Base-by-base conservation (phyloP, 2,113 vertebrate species). In the Carassius gibelio region DNA sequence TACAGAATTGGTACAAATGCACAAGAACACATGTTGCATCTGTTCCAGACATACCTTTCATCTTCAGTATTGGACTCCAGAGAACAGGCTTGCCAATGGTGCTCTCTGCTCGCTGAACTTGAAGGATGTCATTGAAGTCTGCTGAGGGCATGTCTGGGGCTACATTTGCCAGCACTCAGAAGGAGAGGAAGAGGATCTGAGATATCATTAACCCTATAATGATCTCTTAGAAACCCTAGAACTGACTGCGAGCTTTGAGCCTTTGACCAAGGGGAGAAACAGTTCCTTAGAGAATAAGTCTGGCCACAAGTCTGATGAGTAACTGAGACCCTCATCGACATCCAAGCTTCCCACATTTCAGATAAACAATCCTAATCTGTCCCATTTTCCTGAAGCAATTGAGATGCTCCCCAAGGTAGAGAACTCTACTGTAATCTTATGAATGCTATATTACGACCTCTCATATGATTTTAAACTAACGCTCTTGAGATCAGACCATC, bases 1-100 rank as follows among this genome's bases (percentile, higher is more conserved):
- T 57, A 36, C 19, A 61, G 66, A 36, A 19, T 62, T 23, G 23
- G 34, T 71, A 59, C 21, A 69, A 74, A 34, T 66, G 69, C 80
- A 71, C 50, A 14, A 66, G 55, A 80, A 69, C 84, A 50, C 23
- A 66, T 79, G 77, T 59, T 42, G 34, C 74, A 86, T 85, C 45
- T 83, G 75, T 77, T 87, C 9, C 75, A 80, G 75, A 38, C 79
- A 81, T 79, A 36, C 38, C 78, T 82, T 84, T 82, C 38, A 80
- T 83, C 83, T 23, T 82, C 61, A 57, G 30, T 79, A 85, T 83
- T 38, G 84, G 57, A 52, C 75, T 82, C 84, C 55, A 72, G 69
- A 82, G 84, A 79, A 13, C 11, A 84, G 38, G 55, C 4, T 69
- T 59, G 62, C 8, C 55, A 48, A 84, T 26, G 17, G 13, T n/a